Conservation (phyloP, 2,888 invertebrate genomes). For the Drosophila niveifrons region DNA sequence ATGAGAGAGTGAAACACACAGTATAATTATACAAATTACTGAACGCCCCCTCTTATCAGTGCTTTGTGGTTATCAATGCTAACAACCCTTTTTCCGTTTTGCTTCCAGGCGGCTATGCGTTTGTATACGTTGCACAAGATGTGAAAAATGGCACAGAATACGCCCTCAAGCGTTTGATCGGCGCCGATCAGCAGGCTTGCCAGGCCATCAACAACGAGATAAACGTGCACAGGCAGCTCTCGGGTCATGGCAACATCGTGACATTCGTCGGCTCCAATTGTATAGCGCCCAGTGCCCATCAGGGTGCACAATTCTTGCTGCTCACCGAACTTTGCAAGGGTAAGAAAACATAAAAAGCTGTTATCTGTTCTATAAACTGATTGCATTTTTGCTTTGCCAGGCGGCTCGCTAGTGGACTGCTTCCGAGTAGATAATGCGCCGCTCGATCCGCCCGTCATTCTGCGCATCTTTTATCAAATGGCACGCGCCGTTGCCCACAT, state of each 20-base stretch:
- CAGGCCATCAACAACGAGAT: conserved; percentile 93
- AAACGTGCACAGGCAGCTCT: conserved; percentile 93
- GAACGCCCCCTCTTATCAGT: conserved; percentile 55
- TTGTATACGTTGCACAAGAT: conserved; percentile 98
- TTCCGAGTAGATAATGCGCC: conserved; percentile 67
- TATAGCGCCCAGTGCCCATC: conserved; percentile 86
- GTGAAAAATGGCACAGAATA: conserved; percentile 93
- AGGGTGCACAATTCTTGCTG: conserved; percentile 95
- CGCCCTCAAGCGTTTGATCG: conserved; percentile 95
- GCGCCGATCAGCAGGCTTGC: conserved; percentile 93
- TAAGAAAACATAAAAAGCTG: conserved; percentile 67
- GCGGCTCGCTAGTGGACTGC: conserved; percentile 84
- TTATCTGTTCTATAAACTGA: neutral
- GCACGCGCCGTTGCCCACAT: conserved; percentile 96
- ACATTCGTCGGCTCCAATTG: conserved; percentile 90
- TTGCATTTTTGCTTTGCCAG: conserved; percentile 51
- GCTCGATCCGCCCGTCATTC: conserved; percentile 87
- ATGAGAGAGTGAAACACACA: too few species aligned
- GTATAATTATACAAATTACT: conserved; percentile 25
- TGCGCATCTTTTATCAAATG: conserved; percentile 96
- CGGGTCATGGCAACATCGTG: conserved; percentile 96
- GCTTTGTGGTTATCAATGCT: conserved; percentile 32
- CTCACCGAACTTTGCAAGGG: conserved; percentile 97
- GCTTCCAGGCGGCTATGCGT: conserved; percentile 96
- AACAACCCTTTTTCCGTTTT: neutral